Evolutionary conservation across 2,113 vertebrate species (phyloP).

Genomic region (Oryzias curvinotus): DNA sequence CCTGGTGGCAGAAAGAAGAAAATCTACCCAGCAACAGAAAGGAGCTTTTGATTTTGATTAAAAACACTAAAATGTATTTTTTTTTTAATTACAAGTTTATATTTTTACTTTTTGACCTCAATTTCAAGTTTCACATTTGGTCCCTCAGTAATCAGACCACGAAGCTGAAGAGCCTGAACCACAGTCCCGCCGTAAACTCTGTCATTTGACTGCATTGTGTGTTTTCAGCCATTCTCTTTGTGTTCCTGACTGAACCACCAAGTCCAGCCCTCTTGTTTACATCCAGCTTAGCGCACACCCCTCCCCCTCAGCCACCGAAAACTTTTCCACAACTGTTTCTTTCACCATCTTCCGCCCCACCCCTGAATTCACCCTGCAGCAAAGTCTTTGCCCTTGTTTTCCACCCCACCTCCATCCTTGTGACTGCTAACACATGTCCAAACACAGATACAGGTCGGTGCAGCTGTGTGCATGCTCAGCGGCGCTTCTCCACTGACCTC

Average conservation of each 20-base stretch:
- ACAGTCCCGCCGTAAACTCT: background rate
- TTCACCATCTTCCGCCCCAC: constrained; percentile 8
- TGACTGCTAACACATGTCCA: constrained; percentile 44
- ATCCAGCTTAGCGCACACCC: constrained; percentile 24
- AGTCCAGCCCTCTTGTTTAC: constrained; percentile 47
- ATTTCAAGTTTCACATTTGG: too few relatives aligned
- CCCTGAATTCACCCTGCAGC: background rate
- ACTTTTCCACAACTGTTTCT: constrained; percentile 16
- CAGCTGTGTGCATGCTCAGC: constrained; percentile 77
- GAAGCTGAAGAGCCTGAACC: too few relatives aligned
- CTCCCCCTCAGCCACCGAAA: constrained; percentile 14
- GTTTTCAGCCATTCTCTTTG: constrained; percentile 14
- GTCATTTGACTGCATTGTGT: constrained; percentile 9
- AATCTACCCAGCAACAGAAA: too few relatives aligned
- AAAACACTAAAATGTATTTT: too few relatives aligned
- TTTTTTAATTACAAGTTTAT: too few relatives aligned
- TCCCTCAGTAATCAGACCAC: too few relatives aligned
- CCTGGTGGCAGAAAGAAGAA: too few relatives aligned
- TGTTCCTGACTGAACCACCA: constrained; percentile 27
- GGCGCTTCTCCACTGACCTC: constrained; percentile 68
- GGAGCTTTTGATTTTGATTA: too few relatives aligned
- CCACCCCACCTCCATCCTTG: constrained; percentile 52
- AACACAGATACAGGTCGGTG: constrained; percentile 46
- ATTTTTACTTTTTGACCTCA: too few relatives aligned
- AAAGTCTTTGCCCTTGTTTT: constrained; percentile 50